These are phyloP conservation scores for Aradophagus sp. DNA, from an alignment of 1,140 invertebrate species.

Conservation along the genomic window DNA sequence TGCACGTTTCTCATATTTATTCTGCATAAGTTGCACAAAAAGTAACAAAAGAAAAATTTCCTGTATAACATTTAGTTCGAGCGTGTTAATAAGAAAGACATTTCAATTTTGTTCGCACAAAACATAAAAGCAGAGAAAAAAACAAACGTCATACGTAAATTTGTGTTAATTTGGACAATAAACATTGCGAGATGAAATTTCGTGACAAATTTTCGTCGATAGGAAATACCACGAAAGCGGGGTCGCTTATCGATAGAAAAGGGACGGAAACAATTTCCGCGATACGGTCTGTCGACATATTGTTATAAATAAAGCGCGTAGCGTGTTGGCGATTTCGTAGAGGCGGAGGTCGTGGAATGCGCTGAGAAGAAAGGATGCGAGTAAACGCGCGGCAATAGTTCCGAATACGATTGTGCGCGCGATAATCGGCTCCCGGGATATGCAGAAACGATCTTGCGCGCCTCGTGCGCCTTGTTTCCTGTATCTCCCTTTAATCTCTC, in stretches of 20 bases:
- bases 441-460: slow-evolving; percentile 65
- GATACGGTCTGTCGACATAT: slow-evolving; percentile 25
- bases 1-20: too few relatives aligned
- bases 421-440: slow-evolving; percentile 66
- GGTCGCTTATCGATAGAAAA: slow-evolving; percentile 12
- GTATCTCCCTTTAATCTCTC: slow-evolving; percentile 60
- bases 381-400: slow-evolving; percentile 60
- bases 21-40: too few relatives aligned
- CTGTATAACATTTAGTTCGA: too few relatives aligned
- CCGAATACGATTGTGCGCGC: slow-evolving; percentile 63
- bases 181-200: too few relatives aligned
- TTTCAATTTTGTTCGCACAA: too few relatives aligned
- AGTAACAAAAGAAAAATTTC: too few relatives aligned
- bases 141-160: too few relatives aligned
- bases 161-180: too few relatives aligned
- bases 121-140: too few relatives aligned
- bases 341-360: slow-evolving; percentile 55
- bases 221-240: background rate
- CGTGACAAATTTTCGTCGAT: background rate
- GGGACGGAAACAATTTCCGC: slow-evolving; percentile 30
- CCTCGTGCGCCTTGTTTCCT: slow-evolving; percentile 56
- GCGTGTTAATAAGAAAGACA: too few relatives aligned
- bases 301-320: slow-evolving; percentile 58
- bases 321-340: slow-evolving; percentile 47
- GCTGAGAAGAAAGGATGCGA: slow-evolving; percentile 43